These are phyloP conservation scores for Achroia grisella DNA, from an alignment of 1,140 invertebrate genomes.

Conservation along the genomic window DNA sequence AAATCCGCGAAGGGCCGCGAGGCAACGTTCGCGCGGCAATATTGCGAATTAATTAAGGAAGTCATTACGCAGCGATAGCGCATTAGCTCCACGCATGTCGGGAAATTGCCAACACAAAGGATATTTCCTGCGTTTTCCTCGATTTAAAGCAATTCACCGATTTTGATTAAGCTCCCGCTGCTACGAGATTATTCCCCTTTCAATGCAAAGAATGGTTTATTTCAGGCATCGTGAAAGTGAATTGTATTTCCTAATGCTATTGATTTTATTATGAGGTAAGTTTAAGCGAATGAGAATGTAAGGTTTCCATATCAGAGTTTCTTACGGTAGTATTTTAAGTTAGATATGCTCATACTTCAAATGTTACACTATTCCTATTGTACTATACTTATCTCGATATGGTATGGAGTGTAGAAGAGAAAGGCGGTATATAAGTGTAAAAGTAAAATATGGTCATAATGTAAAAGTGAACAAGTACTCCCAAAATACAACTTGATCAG, in stretches of 20 bases:
- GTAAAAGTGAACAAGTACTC: no score
- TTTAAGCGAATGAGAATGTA: neutral
- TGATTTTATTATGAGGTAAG: constrained; percentile 31
- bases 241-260: constrained; percentile 62
- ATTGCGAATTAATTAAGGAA: constrained; percentile 72
- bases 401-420: no score
- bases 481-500: no score
- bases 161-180: constrained; percentile 69
- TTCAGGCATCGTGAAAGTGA: constrained; percentile 65
- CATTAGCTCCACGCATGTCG: constrained; percentile 60
- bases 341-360: no score
- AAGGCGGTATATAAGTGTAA: no score
- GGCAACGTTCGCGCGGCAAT: constrained; percentile 28
- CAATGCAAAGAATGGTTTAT: constrained; percentile 68
- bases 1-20: no score
- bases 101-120: constrained; percentile 67
- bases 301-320: no score
- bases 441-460: no score
- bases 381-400: no score
- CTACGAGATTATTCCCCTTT: constrained; percentile 70
- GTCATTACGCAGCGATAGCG: constrained; percentile 67
- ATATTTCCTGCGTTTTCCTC: constrained; percentile 70
- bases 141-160: constrained; percentile 71
- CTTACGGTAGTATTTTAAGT: no score
- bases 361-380: no score